These are phyloP conservation scores for Gandaritis pyraliata DNA, from an alignment of 2,888 invertebrate genomes.

Conservation along the genomic window DNA sequence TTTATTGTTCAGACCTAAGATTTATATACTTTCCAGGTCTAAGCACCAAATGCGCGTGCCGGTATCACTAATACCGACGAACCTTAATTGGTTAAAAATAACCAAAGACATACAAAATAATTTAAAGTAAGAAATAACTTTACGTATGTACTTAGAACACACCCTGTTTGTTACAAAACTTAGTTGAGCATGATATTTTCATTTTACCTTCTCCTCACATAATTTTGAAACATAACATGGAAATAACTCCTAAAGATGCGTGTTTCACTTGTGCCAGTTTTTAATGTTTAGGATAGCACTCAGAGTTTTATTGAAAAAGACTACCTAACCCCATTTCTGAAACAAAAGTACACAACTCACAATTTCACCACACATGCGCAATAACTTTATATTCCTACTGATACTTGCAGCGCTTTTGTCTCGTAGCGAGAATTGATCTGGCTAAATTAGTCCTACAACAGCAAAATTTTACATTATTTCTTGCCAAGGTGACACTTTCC, in stretches of 20 bases:
- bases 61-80: constrained; percentile 75
- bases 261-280: constrained; percentile 12
- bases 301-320: neutral
- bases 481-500: no score
- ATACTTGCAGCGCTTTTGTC: no score
- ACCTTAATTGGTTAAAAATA: constrained; percentile 73
- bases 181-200: constrained; percentile 55
- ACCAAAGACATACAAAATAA: constrained; percentile 54
- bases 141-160: constrained; percentile 50
- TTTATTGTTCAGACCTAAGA: constrained; percentile 38
- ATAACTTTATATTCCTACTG: no score
- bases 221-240: constrained; percentile 1
- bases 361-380: constrained; percentile 3
- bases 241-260: neutral
- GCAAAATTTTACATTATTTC: no score
- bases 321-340: neutral
- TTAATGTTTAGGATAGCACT: constrained; percentile 10
- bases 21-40: constrained; percentile 72
- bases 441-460: no score
- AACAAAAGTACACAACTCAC: neutral
- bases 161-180: constrained; percentile 50
- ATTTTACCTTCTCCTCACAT: constrained; percentile 19
- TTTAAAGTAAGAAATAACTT: constrained; percentile 65
- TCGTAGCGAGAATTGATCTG: no score
- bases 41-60: constrained; percentile 75